Conservation (phyloP, 2,797 vertebrate species). For the Premnoplex brunnescens region DNA sequence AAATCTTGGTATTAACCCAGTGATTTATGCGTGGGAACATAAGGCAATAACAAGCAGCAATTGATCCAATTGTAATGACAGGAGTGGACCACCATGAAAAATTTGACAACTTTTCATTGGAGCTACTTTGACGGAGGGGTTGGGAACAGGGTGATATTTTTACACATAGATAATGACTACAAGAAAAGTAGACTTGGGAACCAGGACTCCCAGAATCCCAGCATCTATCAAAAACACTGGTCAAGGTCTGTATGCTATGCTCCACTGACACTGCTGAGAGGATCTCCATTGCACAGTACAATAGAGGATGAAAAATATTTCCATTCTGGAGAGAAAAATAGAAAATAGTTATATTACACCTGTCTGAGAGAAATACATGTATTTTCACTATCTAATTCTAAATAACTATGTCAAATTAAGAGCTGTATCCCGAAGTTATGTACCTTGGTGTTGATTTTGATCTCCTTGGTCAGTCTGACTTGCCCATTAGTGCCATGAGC, state of each 20-base stretch:
- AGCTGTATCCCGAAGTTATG: neutral
- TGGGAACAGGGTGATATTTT: neutral
- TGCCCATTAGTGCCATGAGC: neutral
- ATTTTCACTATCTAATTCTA: neutral
- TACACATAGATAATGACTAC: neutral
- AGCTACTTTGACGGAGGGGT: neutral
- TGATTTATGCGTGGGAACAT: constrained; percentile 32
- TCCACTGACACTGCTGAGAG: neutral
- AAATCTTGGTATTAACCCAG: constrained; percentile 19
- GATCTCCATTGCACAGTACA: neutral
- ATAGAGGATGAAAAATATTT: neutral
- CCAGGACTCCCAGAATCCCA: neutral
- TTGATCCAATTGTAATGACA: neutral
- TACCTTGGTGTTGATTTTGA: neutral
- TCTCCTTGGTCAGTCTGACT: neutral
- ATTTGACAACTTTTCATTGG: neutral
- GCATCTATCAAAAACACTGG: neutral
- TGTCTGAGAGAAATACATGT: neutral
- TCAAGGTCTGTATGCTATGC: neutral
- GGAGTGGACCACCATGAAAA: neutral
- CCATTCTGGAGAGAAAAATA: neutral
- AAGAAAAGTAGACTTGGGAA: neutral
- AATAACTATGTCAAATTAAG: neutral
- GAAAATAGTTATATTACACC: neutral
- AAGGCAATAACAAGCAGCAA: constrained; percentile 26